These are phyloP conservation scores for Thaleichthys pacificus DNA, from an alignment of 2,797 vertebrate genomes.

Conservation along the genomic window DNA sequence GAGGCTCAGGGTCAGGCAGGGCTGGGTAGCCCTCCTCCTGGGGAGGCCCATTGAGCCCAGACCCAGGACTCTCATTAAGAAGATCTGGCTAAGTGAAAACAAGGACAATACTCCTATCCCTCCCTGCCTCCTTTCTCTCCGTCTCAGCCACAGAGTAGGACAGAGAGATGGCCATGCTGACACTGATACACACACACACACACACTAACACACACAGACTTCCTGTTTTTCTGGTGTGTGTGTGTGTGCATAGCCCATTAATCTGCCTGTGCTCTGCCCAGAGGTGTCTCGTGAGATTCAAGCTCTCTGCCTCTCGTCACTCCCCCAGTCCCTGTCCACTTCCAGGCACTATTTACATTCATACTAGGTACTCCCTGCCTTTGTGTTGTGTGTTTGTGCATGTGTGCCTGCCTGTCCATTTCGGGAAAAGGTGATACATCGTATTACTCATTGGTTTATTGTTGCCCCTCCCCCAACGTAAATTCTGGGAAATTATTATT, in stretches of 20 bases:
- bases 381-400: not conserved
- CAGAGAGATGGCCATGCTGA: not conserved
- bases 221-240: not conserved
- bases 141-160: not conserved
- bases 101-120: no score
- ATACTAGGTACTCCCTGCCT: not conserved
- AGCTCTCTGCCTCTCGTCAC: not conserved
- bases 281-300: not conserved
- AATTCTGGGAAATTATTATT: no score
- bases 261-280: not conserved
- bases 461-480: not conserved
- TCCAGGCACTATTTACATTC: not conserved
- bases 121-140: no score
- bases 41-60: not conserved
- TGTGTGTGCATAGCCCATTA: not conserved
- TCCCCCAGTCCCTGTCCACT: not conserved
- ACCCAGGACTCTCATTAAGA: not conserved
- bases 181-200: not conserved
- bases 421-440: not conserved
- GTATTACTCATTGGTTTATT: not conserved
- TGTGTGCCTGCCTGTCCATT: no score
- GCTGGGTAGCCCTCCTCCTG: not conserved
- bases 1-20: not conserved
- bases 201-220: conserved; percentile 12
- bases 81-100: no score